A percentile compares a stretch with the other conserved stretches of the same genome.
Evolutionary conservation across 2,797 vertebrate species (phyloP).

Genomic region (Garrulus glandarius): DNA sequence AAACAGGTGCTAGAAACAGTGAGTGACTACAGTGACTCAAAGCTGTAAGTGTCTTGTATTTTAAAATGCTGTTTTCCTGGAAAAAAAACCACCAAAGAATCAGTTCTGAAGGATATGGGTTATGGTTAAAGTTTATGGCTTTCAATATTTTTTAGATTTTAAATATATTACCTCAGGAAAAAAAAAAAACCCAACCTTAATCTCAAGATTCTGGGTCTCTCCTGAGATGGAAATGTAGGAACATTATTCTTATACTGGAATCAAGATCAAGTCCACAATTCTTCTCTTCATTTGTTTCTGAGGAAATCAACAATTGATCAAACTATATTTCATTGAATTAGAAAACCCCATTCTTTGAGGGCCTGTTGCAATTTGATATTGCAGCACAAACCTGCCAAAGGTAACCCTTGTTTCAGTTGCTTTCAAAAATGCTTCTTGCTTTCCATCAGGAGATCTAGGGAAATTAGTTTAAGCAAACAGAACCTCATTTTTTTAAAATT

Average conservation of each 20-base stretch:
- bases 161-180: not conserved
- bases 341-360: not conserved
- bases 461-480: not conserved
- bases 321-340: not conserved
- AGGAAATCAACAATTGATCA: not conserved
- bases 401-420: not conserved
- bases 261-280: not conserved
- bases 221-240: not conserved
- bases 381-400: not conserved
- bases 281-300: not conserved
- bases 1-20: not conserved
- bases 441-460: not conserved
- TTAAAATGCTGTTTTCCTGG: not conserved
- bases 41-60: not conserved
- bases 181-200: not conserved
- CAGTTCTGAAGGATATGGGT: not conserved
- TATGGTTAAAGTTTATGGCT: not conserved
- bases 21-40: not conserved
- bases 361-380: not conserved
- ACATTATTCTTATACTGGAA: not conserved
- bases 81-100: not conserved
- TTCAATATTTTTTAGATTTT: not conserved
- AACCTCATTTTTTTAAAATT: not conserved
- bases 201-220: not conserved
- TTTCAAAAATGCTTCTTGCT: not conserved